Evolutionary conservation across 2,888 invertebrate species (phyloP), one percentile per base, ranked within the genome.

Genomic region (Scaptomyza polygonia): DNA sequence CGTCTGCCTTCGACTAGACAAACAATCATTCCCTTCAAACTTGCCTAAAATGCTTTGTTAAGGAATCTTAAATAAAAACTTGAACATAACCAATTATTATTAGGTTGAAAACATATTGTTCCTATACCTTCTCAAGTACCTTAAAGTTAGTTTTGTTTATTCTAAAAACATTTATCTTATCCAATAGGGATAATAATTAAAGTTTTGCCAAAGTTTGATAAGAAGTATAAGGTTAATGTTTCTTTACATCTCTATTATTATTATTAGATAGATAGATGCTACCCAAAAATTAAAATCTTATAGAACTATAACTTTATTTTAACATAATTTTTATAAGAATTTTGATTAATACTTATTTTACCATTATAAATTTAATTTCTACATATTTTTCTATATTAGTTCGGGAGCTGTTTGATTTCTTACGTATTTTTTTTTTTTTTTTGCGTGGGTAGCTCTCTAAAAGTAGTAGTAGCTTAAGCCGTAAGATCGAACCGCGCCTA

Each of bases 371-470:
- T 14, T 42, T 27, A 27, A 27, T 6, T 7, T 8, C 29, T 21
- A 62, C 51, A 29, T 62, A 21, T 65, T 43, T 62, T 62, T 62
- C 8, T 0, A 34, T 34, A 64, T 62, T 62, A 43, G 34, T 43
- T 12, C 30, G 66, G 55, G 4, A 66, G 66, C 53, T 30, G 43
- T 21, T 14, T 1, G 21, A 29, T 39, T 39, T 18, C 47, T 9
- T 9, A 14, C 16, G 21, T 11, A 21, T 21, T n/a, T n/a, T n/a
- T n/a, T n/a, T n/a, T n/a, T n/a, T 3, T 21, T 21, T 9, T n/a
- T 6, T 6, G 43, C 67, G 55, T 66, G 55, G 63, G 67, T 14
- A 27, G 30, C 11, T 66, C 39, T n/a, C n/a, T n/a, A 25, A 54
- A 32, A n/a, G n/a, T n/a, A n/a, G n/a, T n/a, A n/a, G n/a, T 1